Evolutionary conservation across 1,140 invertebrate species (phyloP), one percentile per base, ranked within the genome.

Genomic region (Aphis gossypii): DNA sequence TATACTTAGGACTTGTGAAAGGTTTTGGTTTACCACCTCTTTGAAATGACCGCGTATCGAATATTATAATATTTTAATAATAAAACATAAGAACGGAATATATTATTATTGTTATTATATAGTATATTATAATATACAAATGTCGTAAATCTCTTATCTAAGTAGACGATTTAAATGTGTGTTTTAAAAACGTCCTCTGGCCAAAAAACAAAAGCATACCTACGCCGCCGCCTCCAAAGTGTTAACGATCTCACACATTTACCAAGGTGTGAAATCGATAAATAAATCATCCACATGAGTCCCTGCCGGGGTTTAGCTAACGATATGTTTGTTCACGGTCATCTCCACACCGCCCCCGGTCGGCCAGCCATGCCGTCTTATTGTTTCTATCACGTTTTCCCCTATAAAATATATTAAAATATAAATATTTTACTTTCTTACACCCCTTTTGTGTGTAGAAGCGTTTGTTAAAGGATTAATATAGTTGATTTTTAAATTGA

Each of bases 81-180:
- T 76, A 76, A 76, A 76, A n/a, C 60, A 18, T 20, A n/a, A 76
- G 14, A 35, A 76, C 30, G 30, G 30, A n/a, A 76, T 76, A 76
- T 30, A 83, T 83, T 83, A 83, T 83, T 86, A 86, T 86, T 86
- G 23, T 86, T 46, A 84, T 41, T 84, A 44, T 84, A 41, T 8
- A 2, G 21, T 84, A 21, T 41, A 35, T 38, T 30, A 46, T 86
- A 44, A 25, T 30, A n/a, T 48, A 86, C 25, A 44, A 86, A 86
- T n/a, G 84, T 46, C 84, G 84, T 86, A 86, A 86, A 86, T 86
- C 84, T 86, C 84, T 86, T 46, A 86, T 86, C 84, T 86, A 86
- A 30, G 84, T 86, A 86, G 84, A 86, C 84, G 84, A 86, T 86
- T 48, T 86, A 86, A 86, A 86, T 86, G 84, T 86, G 41, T 86